These are phyloP conservation scores for Acrocephalus arundinaceus DNA, from an alignment of 2,113 vertebrate genomes.

Conservation along the genomic window DNA sequence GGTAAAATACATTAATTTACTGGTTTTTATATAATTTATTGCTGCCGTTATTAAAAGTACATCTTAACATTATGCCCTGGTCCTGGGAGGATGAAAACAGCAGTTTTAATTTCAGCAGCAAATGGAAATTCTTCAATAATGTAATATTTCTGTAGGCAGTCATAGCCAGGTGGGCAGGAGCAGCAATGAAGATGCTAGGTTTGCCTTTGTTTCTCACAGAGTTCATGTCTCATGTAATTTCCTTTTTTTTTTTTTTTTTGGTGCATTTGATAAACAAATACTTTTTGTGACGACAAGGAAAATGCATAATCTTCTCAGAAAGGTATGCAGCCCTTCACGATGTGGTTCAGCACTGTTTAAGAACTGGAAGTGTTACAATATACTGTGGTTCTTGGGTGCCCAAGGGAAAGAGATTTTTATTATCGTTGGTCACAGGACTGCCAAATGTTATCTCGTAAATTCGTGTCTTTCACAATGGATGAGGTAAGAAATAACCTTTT, in stretches of 20 bases:
- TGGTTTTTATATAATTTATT: background rate
- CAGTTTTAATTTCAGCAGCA: background rate
- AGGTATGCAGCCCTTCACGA: background rate
- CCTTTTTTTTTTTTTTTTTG: background rate
- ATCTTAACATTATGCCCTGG: background rate
- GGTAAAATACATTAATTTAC: background rate
- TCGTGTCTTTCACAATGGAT: constrained; percentile 26
- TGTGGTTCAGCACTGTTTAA: background rate
- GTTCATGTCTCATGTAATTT: background rate
- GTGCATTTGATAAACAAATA: background rate
- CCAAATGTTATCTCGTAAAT: constrained; percentile 24
- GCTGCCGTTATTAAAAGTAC: background rate
- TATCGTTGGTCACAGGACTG: constrained; percentile 15
- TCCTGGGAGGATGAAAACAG: background rate
- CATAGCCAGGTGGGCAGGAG: background rate
- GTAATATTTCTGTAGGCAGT: background rate
- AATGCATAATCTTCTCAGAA: background rate
- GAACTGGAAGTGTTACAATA: constrained; percentile 19
- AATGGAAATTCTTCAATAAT: background rate
- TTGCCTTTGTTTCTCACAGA: background rate
- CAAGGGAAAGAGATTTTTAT: constrained; percentile 51
- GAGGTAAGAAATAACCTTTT: constrained; percentile 40
- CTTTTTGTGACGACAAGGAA: background rate
- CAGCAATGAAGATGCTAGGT: background rate
- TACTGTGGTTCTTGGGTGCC: constrained; percentile 25